Conservation (phyloP, 1,140 invertebrate species). For the Trichonephila clavipes region DNA sequence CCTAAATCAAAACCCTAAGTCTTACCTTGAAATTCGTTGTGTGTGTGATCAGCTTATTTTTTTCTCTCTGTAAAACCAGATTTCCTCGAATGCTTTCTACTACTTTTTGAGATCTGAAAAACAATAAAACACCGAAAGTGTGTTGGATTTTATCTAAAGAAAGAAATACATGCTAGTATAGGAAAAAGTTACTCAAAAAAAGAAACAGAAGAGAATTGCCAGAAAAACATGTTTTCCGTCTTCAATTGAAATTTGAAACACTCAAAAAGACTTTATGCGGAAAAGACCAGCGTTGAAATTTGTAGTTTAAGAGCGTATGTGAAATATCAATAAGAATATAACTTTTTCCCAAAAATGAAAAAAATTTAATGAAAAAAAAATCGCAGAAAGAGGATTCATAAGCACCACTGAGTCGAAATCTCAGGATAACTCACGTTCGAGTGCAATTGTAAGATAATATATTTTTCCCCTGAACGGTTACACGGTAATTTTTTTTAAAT, state of each 20-base stretch:
- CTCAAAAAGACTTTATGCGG: slow-evolving; percentile 28
- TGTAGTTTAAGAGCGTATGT: slow-evolving; percentile 4
- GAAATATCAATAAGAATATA: slow-evolving; percentile 5
- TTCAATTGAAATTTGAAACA: slow-evolving; percentile 2
- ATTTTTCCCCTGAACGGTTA: background rate
- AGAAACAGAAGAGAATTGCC: background rate
- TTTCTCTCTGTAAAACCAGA: no score
- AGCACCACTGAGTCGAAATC: slow-evolving; percentile 22
- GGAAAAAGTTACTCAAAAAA: background rate
- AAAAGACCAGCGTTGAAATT: slow-evolving; percentile 16
- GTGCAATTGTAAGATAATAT: background rate
- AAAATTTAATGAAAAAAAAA: background rate
- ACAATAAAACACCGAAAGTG: background rate
- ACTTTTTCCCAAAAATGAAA: background rate
- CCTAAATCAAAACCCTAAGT: no score
- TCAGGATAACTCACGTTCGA: slow-evolving; percentile 28
- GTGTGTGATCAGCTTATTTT: no score
- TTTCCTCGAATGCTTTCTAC: no score
- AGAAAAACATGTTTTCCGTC: slow-evolving; percentile 9
- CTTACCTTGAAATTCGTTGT: no score
- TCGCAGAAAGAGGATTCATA: background rate
- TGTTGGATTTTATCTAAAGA: background rate
- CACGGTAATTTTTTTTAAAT: background rate
- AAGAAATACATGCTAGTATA: background rate
- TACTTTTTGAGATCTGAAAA: no score